A percentile compares a stretch with the other conserved stretches of the same genome.
Conservation (phyloP, 2,113 vertebrate species). For the Cynocephalus volans region DNA sequence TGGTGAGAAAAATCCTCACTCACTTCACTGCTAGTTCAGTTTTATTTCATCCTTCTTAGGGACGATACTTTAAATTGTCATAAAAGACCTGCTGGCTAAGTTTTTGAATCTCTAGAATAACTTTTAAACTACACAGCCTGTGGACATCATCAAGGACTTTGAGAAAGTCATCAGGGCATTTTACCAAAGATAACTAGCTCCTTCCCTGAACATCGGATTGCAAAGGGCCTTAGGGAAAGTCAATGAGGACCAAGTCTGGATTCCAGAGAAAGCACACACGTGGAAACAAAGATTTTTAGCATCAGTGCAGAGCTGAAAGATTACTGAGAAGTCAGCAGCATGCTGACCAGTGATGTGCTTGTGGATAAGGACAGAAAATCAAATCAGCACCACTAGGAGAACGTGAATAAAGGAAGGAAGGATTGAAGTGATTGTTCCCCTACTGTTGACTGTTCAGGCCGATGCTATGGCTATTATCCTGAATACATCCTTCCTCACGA, state of each 20-base stretch:
- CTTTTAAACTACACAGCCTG: neutral
- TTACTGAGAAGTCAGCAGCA: neutral
- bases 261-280: neutral
- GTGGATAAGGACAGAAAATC: neutral
- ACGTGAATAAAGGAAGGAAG: neutral
- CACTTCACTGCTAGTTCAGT: neutral
- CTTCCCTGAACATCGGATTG: neutral
- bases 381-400: neutral
- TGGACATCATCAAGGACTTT: neutral
- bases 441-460: neutral
- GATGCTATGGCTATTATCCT: neutral
- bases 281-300: neutral
- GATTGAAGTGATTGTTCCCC: rapidly evolving
- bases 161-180: neutral
- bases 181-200: neutral
- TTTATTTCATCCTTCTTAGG: constrained; percentile 21
- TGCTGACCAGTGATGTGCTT: neutral
- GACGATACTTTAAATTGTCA: neutral
- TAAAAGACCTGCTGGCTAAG: neutral
- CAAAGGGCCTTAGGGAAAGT: neutral
- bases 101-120: neutral
- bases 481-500: neutral
- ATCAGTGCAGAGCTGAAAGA: neutral
- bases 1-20: neutral
- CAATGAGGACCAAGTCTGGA: neutral